Evolutionary conservation across 2,888 invertebrate genomes (phyloP).

Genomic region (Endomychus coccineus): DNA sequence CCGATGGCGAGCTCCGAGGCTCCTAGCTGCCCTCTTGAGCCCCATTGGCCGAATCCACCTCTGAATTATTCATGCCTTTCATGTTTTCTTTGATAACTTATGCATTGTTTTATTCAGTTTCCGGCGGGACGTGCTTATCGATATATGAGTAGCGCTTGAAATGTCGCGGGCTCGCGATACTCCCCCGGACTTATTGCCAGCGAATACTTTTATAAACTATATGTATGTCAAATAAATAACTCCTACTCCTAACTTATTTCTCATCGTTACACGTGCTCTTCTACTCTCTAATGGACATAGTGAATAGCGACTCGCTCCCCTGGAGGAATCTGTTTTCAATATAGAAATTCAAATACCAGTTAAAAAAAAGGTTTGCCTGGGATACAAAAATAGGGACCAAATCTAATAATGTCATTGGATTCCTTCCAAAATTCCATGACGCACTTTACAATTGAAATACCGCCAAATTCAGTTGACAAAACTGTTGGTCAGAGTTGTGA

Average conservation of each 20-base stretch:
- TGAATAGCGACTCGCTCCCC: no score
- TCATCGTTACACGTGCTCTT: slow-evolving; percentile 21
- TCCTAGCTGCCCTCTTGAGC: slow-evolving; percentile 17
- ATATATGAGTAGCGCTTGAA: slow-evolving; percentile 19
- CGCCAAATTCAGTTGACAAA: no score
- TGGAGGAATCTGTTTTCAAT: no score
- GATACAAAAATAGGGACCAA: no score
- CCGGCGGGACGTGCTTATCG: slow-evolving; percentile 3
- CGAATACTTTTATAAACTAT: slow-evolving; percentile 42
- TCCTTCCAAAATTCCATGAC: no score
- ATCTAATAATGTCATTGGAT: no score
- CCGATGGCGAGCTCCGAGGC: slow-evolving; percentile 30
- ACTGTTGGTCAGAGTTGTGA: no score
- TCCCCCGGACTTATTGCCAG: slow-evolving; percentile 40
- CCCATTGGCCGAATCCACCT: slow-evolving; percentile 23
- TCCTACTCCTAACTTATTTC: slow-evolving; percentile 25
- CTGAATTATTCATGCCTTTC: slow-evolving; percentile 23
- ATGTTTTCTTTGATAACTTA: no score
- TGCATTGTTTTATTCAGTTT: slow-evolving; percentile 18
- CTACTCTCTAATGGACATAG: slow-evolving; percentile 14
- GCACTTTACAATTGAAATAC: no score
- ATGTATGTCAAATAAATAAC: slow-evolving; percentile 41
- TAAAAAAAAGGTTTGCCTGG: no score
- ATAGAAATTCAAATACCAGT: no score
- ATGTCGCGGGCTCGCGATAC: slow-evolving; percentile 29